phyloP scores from a whole-genome alignment of 2,113 vertebrate species.

The Tachysurus vachellii region DNA sequence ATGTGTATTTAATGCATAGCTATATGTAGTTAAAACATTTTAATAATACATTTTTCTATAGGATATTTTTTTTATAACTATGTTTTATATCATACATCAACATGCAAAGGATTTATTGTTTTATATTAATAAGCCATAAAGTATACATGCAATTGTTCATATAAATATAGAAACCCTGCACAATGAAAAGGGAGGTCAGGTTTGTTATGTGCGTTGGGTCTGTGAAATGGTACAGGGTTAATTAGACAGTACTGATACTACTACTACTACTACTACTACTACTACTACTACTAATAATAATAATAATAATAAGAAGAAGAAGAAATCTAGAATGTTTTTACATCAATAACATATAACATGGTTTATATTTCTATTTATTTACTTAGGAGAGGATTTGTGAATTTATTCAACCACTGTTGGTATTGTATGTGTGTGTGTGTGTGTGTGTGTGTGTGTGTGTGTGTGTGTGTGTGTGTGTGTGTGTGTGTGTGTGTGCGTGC shows the following conservation, averaged over 20 bases:
- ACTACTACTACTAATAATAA: no score
- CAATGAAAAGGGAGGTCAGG: neutral
- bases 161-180: neutral
- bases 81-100: neutral
- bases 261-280: no score
- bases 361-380: neutral
- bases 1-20: neutral
- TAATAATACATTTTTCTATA: neutral
- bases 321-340: neutral
- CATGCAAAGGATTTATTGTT: neutral
- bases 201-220: neutral
- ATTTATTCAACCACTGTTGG: neutral
- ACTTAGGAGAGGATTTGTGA: neutral
- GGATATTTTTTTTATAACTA: neutral
- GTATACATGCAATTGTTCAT: neutral
- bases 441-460: neutral
- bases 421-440: no score
- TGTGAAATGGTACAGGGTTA: neutral
- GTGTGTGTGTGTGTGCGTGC: slow-evolving; percentile 15
- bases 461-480: slow-evolving; percentile 11
- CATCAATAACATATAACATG: neutral
- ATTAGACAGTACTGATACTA: neutral
- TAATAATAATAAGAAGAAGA: no score
- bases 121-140: neutral
- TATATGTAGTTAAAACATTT: neutral